Evolutionary conservation across 2,797 vertebrate species (phyloP), one percentile per base, ranked within the genome.

Genomic region (Mormyrops boulengeri): DNA sequence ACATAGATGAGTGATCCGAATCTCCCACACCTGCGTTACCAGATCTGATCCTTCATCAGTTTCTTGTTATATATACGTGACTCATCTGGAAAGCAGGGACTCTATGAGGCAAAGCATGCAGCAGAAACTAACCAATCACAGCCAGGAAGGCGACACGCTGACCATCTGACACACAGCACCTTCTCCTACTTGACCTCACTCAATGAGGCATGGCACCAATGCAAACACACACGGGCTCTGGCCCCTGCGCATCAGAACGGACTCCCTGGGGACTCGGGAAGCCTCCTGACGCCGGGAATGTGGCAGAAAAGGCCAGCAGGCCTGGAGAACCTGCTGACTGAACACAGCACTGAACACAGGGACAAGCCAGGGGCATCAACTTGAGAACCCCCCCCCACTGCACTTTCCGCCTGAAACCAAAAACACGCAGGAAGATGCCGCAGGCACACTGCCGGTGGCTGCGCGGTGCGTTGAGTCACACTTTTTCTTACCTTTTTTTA

Each of bases 371-470:
- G 11, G 85, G 85, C 85, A 44, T 3, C 2, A 17, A 90, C 55
- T 90, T 92, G 88, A 53, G 88, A 88, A 88, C 90, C 90, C 89
- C 85, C 88, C 90, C 90, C 88, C 90, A 57, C 89, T 66, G 84
- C 88, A 69, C 55, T 5, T 62, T 22, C 44, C n/a, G 88, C 88
- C 84, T 89, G 55, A 90, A 90, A 92, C 77, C 52, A 52, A 87
- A 89, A 91, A 47, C 26, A 89, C 93, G 90, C 89, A 92, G 91
- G 89, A 93, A 91, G 84, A 73, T 22, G 91, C 91, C 90, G 90
- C 86, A 80, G 91, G 89, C 38, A 19, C 7, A 52, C 1, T 1
- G 47, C 49, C 5, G 26, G 12, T 14, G 12, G 84, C 22, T 14
- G 26, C 8, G 5, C 1, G n/a, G 4, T 11, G 38, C 4, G 5